Evolutionary conservation across 1,140 invertebrate genomes (phyloP).

Genomic region (Gonatopus flavifemur): DNA sequence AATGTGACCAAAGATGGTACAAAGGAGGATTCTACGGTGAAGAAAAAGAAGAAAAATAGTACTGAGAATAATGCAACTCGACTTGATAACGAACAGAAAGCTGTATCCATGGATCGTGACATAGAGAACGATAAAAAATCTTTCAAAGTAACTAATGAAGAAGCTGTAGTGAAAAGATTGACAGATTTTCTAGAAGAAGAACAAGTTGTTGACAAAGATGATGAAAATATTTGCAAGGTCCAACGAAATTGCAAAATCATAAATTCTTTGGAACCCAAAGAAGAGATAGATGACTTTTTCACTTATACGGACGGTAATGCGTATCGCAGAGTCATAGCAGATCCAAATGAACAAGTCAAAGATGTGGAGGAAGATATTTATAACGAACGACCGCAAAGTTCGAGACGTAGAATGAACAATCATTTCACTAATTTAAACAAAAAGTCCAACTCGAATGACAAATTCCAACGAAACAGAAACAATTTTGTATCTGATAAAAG

Average conservation of each 20-base stretch:
- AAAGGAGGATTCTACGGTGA: not conserved
- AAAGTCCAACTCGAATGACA: too few species aligned
- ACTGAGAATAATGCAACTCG: not conserved
- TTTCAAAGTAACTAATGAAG: constrained; percentile 25
- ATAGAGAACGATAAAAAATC: not conserved
- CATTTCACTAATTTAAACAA: not conserved
- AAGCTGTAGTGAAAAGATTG: constrained; percentile 41
- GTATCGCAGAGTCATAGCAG: constrained; percentile 31
- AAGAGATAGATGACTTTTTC: constrained; percentile 43
- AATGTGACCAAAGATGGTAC: not conserved
- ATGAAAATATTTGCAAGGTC: constrained; percentile 5
- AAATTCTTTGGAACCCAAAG: constrained; percentile 18
- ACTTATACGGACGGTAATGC: constrained; percentile 29
- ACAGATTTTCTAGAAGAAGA: constrained; percentile 30
- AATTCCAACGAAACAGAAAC: too few species aligned
- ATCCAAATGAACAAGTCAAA: constrained; percentile 14
- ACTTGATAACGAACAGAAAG: not conserved
- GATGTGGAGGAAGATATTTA: not conserved
- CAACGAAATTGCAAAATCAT: not conserved
- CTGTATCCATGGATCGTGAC: not conserved
- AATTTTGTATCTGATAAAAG: too few species aligned
- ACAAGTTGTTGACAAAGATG: constrained; percentile 1
- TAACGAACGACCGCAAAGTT: not conserved
- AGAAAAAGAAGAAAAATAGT: not conserved
- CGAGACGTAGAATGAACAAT: not conserved